These are phyloP conservation scores for Agonopterix arenella DNA, from an alignment of 2,888 invertebrate species.

Conservation along the genomic window DNA sequence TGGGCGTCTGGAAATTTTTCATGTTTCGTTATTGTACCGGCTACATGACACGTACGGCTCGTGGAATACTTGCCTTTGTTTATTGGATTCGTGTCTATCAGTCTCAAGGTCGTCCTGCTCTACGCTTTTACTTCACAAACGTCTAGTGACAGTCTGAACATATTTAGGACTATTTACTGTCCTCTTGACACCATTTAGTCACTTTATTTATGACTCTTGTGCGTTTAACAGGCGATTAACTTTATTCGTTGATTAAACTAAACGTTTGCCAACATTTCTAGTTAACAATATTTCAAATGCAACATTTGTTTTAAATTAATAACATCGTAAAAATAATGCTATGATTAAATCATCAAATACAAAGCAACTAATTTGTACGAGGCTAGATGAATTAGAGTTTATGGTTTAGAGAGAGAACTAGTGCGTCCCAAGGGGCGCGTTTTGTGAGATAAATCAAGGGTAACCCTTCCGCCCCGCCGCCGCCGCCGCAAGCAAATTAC, in stretches of 20 bases:
- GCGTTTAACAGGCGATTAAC: no score
- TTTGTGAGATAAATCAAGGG: conserved; percentile 63
- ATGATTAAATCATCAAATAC: conserved; percentile 25
- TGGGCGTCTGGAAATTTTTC: conserved; percentile 76
- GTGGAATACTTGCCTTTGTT: conserved; percentile 49
- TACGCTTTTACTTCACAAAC: no score
- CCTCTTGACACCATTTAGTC: not conserved
- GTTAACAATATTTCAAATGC: no score
- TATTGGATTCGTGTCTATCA: conserved; percentile 46
- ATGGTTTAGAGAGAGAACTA: conserved; percentile 37
- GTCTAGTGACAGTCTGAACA: no score
- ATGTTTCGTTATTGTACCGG: conserved; percentile 75
- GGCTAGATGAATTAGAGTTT: conserved; percentile 53
- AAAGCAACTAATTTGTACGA: conserved; percentile 34
- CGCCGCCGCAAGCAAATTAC: conserved; percentile 58
- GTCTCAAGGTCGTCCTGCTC: conserved; percentile 30
- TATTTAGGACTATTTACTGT: not conserved
- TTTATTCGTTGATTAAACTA: no score
- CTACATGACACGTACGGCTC: conserved; percentile 62
- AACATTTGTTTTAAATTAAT: not conserved
- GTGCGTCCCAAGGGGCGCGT: conserved; percentile 62
- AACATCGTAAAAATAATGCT: conserved; percentile 22
- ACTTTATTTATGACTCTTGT: no score
- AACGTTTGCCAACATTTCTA: no score
- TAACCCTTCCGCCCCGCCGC: conserved; percentile 63